phyloP scores from a whole-genome alignment of 35 echinoderm and acorn worm genomes.

The Ophioderma brevispina region DNA sequence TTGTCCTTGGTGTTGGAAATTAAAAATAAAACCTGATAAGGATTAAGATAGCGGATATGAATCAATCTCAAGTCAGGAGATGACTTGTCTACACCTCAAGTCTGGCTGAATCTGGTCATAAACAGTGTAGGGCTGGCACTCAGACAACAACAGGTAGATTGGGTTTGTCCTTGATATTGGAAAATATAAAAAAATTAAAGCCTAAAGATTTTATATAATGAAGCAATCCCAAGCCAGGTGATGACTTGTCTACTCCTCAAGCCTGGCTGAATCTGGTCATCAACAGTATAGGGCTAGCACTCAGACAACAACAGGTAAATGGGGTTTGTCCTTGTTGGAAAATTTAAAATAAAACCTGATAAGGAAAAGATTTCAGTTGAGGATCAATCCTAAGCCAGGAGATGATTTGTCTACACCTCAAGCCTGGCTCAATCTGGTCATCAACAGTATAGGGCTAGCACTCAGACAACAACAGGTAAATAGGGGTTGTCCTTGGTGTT shows the following conservation, averaged over 20 bases:
- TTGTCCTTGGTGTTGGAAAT: background rate
- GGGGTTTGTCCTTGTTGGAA: background rate
- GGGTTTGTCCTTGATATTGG: background rate
- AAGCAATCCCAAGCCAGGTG: constrained; percentile 88
- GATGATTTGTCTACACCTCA: constrained; percentile 81
- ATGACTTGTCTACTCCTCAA: constrained; percentile 78
- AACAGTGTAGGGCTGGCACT: constrained; percentile 85
- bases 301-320: constrained; percentile 88
- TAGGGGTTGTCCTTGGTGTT: background rate
- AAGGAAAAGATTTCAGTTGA: constrained; percentile 72
- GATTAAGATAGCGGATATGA: too few relatives aligned
- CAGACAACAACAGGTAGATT: constrained; percentile 81
- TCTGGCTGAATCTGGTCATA: constrained; percentile 84
- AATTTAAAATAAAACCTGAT: background rate
- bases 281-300: constrained; percentile 80
- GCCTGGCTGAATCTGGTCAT: constrained; percentile 89
- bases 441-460: constrained; percentile 86
- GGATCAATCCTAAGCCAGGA: constrained; percentile 88
- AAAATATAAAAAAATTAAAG: too few relatives aligned
- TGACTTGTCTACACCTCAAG: constrained; percentile 80
- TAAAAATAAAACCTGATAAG: background rate
- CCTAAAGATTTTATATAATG: too few relatives aligned
- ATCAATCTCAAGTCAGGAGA: constrained; percentile 84
- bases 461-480: constrained; percentile 87
- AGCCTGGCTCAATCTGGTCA: constrained; percentile 90